These are phyloP conservation scores for Hydractinia echinata DNA, from an alignment of 30 jellyfish, hydroid and myxozoan species.

Conservation along the genomic window DNA sequence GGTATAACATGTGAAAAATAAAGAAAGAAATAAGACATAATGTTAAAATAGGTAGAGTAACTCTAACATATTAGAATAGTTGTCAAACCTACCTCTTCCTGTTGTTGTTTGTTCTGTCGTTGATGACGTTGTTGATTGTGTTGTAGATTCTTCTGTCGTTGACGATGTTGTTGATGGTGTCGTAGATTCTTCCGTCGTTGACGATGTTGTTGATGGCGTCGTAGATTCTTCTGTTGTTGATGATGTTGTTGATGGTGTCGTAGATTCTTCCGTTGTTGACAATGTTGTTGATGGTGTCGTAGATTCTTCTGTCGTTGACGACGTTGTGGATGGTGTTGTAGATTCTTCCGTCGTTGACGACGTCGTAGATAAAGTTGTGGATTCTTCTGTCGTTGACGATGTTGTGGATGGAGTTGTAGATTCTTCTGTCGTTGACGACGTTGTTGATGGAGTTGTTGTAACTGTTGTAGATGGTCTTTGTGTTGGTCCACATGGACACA, in stretches of 20 bases:
- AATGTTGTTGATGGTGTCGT: conserved; percentile 25
- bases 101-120: neutral
- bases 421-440: neutral
- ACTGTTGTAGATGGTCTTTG: conserved; percentile 20
- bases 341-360: conserved; percentile 8
- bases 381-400: conserved; percentile 6
- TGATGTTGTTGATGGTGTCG: conserved; percentile 12
- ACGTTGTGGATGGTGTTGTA: neutral
- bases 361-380: neutral
- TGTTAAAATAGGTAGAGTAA: too few species aligned
- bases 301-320: conserved; percentile 7
- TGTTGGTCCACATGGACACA: conserved; percentile 32
- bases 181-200: conserved; percentile 10
- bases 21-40: too few species aligned
- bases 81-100: neutral
- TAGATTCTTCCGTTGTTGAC: conserved; percentile 13
- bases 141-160: conserved; percentile 15
- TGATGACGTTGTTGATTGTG: neutral
- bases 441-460: neutral
- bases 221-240: conserved; percentile 22
- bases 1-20: too few species aligned
- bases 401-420: neutral
- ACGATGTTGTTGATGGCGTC: neutral
- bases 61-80: too few species aligned
- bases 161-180: conserved; percentile 8